Evolutionary conservation across 2,797 vertebrate genomes (phyloP), one percentile per base, ranked within the genome.

Genomic region (Xenopus petersii): DNA sequence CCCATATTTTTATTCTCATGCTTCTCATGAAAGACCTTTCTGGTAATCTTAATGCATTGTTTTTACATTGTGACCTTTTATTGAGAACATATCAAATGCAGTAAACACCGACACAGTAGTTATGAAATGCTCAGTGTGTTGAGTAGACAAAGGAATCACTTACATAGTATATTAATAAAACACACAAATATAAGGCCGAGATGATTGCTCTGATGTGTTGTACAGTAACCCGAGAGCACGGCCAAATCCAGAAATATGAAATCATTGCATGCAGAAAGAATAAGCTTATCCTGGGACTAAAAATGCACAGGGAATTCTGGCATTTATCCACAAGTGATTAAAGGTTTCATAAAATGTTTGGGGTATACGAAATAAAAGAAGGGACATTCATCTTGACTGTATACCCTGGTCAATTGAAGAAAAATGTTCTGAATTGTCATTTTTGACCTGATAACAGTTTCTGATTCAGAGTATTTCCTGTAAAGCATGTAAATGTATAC

Each of bases 401-500:
- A 4, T 8, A 62, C 12, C 42, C 73, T 21, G 2, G 48, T 0
- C 71, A 62, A 59, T 42, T 64, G 48, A 17, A 74, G 59, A 75
- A 56, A 74, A 77, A 12, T 60, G 13, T 9, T 0, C 6, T 11
- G 51, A 49, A 12, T 11, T 55, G 63, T 9, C 54, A 61, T 47
- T 62, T 24, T 16, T 78, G 69, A 72, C 55, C 61, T 36, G 51
- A 46, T 16, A 56, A 16, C 24, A 15, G 21, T 3, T 54, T 2
- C 0, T 62, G 17, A 74, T 63, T 68, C 42, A 30, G 21, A 65
- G 5, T 66, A 74, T 74, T 74, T 79, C 33, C 67, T 70, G 33
- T 70, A 79, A 65, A 60, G 30, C 60, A 66, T 66, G 67, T 70
- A 79, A 79, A 74, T 55, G 60, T 58, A 79, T 70, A 79, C 55